Evolutionary conservation across 1,140 invertebrate genomes (phyloP).

Genomic region (Marisa cornuarietis): DNA sequence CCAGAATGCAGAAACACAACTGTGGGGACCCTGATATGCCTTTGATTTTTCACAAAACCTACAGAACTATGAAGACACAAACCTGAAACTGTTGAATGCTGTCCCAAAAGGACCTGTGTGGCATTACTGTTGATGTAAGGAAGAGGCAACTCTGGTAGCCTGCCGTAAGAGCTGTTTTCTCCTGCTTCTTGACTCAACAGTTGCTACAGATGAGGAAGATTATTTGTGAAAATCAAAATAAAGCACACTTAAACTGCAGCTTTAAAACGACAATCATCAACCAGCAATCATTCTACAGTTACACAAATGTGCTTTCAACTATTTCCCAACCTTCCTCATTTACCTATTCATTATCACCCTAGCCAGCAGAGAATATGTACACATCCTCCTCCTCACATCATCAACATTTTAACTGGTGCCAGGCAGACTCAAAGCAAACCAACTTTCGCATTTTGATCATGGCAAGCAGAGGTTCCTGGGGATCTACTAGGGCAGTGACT

Average conservation of each 20-base stretch:
- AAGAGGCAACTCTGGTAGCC: conserved; percentile 73
- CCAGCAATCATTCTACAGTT: no score
- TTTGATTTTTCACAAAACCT: neutral
- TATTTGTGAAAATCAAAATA: neutral
- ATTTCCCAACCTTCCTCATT: no score
- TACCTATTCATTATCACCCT: no score
- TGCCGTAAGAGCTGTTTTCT: conserved; percentile 65
- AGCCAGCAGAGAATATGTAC: no score
- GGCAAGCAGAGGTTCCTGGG: no score
- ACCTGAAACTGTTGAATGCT: conserved; percentile 41
- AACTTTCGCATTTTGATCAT: no score
- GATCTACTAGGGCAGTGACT: no score
- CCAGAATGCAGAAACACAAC: neutral
- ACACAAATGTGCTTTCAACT: no score
- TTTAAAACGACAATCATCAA: neutral
- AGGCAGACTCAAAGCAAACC: no score
- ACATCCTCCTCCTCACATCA: no score
- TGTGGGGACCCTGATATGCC: conserved; percentile 16
- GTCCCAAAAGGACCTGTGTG: conserved; percentile 73
- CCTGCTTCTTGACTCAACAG: conserved; percentile 53
- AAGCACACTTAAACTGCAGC: neutral
- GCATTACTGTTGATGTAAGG: conserved; percentile 75
- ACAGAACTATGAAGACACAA: neutral
- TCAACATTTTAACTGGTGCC: no score
- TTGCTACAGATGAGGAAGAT: conserved; percentile 42